Evolutionary conservation across 2,888 invertebrate species (phyloP), one percentile per base, ranked within the genome.

Genomic region (Allygus modestus): DNA sequence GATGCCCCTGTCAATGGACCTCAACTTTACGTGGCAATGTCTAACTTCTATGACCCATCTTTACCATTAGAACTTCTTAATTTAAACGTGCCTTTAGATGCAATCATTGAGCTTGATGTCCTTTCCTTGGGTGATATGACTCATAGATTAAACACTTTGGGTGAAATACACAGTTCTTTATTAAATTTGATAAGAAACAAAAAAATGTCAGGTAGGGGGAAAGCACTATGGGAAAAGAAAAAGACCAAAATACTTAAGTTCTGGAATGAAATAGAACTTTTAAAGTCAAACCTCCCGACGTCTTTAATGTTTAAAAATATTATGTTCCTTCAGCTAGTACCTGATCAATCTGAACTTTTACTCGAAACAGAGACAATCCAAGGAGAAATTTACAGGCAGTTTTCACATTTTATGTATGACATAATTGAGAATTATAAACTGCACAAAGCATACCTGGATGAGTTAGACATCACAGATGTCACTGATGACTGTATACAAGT

Each of bases 1-100:
- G 93, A 93, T 86, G 92, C 90, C 86, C 93, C 93, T 0, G 86
- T 87, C 17, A 91, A 92, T 85, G 93, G 93, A 0, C 92, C 93
- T 0, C 91, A 93, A 86, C 88, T 93, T 20, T 93, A 92, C 86
- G 89, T 93, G 11, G 91, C 92, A 41, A 87, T 93, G 0, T 92
- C 92, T 0, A 93, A 92, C 0, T 93, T 93, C 88, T 87, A 88
- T 51, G 88, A 90, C 83, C 87, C 88, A 0, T 84, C 87, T 9
- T 81, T 90, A 28, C 88, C 88, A 0, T 41, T 73, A 20, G 88
- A 89, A 37, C 83, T 90, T 37, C 84, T 89, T 65, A 87, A 86
- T 73, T 85, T 87, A 1, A 88, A 87, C 9, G 88, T 90, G 2
- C 90, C 89, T 0, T 77, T 90, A 46, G 86, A 71, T 11, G 88